Percentiles rank a stretch among this genome's conserved stretches.
These are phyloP conservation scores for Passerina amoena DNA, from an alignment of 2,113 vertebrate genomes.

Conservation along the genomic window DNA sequence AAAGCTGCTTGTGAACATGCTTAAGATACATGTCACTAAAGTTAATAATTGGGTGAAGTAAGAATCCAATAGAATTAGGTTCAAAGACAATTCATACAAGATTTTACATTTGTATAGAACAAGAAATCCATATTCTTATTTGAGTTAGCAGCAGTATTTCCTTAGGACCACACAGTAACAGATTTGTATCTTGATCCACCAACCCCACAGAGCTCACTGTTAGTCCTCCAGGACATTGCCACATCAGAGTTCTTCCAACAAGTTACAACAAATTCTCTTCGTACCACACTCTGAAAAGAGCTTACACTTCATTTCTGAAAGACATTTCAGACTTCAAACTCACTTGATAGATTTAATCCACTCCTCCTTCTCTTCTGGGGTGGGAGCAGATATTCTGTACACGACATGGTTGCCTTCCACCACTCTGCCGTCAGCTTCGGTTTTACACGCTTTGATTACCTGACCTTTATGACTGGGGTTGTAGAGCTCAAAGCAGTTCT, in stretches of 20 bases:
- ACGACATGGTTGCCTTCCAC: constrained; percentile 98
- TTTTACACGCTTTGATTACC: constrained; percentile 98
- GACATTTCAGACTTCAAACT: constrained; percentile 44
- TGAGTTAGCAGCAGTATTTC: background rate
- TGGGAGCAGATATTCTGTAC: constrained; percentile 96
- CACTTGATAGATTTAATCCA: constrained; percentile 99
- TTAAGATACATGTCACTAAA: background rate
- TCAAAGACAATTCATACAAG: background rate
- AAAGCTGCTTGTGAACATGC: background rate
- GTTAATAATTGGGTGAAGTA: background rate
- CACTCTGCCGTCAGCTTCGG: constrained; percentile 93
- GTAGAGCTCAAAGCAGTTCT: constrained; percentile 98
- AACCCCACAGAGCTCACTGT: background rate
- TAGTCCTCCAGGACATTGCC: background rate
- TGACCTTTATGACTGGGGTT: constrained; percentile 96
- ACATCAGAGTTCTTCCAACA: background rate
- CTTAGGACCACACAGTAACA: background rate
- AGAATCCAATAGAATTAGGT: background rate
- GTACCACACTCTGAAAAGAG: background rate
- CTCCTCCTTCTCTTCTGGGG: constrained; percentile 95
- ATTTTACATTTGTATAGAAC: background rate
- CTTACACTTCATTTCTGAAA: background rate
- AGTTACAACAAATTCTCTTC: constrained; percentile 16
- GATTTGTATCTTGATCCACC: background rate
- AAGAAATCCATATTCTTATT: background rate